Evolutionary conservation across 2,797 vertebrate species (phyloP).

Genomic region (Periophthalmus magnuspinnatus): DNA sequence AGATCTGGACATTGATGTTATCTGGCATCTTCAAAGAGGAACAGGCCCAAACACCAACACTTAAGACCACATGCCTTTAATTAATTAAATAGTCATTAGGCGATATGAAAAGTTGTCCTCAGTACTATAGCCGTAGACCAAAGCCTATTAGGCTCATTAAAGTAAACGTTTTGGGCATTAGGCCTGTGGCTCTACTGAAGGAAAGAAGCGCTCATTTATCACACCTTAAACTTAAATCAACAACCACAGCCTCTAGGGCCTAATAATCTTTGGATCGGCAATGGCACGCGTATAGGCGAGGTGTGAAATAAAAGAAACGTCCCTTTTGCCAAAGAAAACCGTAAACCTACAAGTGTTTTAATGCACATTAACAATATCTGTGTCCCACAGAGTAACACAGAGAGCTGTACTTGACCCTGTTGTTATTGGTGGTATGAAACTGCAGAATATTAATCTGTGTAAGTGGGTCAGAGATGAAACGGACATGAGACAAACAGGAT

Average conservation of each 20-base stretch:
- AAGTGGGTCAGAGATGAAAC: constrained; percentile 64
- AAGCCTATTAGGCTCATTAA: too few species aligned
- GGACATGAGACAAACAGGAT: constrained; percentile 32
- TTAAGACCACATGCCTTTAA: neutral
- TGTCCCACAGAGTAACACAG: neutral
- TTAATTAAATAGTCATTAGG: neutral
- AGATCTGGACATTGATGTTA: neutral
- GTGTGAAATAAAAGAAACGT: too few species aligned
- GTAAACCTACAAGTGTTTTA: neutral
- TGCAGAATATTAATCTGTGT: constrained; percentile 47
- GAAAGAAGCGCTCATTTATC: neutral
- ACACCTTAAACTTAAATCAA: too few species aligned
- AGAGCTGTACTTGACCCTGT: constrained; percentile 20
- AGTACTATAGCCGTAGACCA: too few species aligned
- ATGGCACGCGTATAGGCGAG: too few species aligned
- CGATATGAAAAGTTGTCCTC: neutral
- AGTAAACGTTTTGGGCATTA: too few species aligned
- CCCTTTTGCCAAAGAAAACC: neutral
- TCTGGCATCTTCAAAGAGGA: neutral
- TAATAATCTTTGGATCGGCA: neutral
- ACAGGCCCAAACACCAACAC: neutral
- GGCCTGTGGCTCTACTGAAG: neutral
- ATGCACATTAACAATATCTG: neutral
- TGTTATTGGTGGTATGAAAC: constrained; percentile 13
- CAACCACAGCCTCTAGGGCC: too few species aligned